Evolutionary conservation across 2,113 vertebrate genomes (phyloP).

Genomic region (Boulengeromyrus knoepffleri): DNA sequence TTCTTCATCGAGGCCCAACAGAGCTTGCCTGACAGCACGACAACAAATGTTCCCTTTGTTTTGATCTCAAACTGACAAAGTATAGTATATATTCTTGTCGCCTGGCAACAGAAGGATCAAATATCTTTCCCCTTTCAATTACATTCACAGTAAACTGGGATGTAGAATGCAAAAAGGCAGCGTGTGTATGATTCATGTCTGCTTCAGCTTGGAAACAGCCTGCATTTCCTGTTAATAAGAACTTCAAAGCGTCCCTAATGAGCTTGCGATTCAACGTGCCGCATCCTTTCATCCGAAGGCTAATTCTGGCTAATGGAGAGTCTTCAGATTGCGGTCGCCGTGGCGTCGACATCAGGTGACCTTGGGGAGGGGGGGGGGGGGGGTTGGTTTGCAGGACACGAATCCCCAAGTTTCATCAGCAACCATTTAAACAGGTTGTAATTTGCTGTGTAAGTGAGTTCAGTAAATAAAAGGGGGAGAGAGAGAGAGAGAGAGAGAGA

Average conservation of each 20-base stretch:
- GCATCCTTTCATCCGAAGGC: neutral
- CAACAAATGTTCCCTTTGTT: neutral
- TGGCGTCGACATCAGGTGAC: neutral
- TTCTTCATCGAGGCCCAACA: neutral
- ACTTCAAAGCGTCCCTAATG: neutral
- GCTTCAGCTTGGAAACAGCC: neutral
- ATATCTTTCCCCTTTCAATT: neutral
- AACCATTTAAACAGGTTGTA: neutral
- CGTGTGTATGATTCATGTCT: neutral
- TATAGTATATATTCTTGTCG: neutral
- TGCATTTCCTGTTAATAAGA: neutral
- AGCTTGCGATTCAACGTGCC: neutral
- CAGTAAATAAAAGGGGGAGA: neutral
- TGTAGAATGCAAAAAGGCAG: neutral
- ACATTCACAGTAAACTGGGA: too few relatives aligned
- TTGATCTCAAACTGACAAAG: neutral
- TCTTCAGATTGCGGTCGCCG: neutral
- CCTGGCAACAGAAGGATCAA: neutral
- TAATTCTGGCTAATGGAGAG: neutral
- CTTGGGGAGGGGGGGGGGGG: neutral
- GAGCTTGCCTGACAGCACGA: neutral
- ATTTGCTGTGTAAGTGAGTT: neutral
- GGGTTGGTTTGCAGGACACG: neutral
- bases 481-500: neutral
- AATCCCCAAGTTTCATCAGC: neutral